A percentile compares a stretch with the other conserved stretches of the same genome.
phyloP scores from a whole-genome alignment of 2,888 invertebrate genomes.

The Phortica okadai region DNA sequence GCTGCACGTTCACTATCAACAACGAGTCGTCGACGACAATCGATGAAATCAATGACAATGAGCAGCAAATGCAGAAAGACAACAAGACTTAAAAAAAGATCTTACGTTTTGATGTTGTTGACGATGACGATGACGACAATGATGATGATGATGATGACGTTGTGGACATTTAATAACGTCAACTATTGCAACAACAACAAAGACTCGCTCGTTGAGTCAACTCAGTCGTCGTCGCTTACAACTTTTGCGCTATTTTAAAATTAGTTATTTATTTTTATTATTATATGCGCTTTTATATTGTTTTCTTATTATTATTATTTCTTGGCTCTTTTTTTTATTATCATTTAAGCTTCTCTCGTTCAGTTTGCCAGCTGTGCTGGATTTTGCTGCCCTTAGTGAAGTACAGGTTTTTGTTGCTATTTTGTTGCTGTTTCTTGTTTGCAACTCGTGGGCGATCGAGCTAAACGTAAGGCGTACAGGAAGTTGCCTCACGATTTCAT shows the following conservation, averaged over 20 bases:
- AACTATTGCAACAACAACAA: constrained; percentile 27
- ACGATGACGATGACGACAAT: constrained; percentile 15
- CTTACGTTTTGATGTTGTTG: constrained; percentile 7
- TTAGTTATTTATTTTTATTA: constrained; percentile 19
- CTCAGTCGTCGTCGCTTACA: neutral
- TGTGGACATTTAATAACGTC: constrained; percentile 28
- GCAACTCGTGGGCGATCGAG: neutral
- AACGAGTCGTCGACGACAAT: neutral
- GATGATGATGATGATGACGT: constrained; percentile 1
- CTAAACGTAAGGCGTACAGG: neutral
- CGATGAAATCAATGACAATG: constrained; percentile 20
- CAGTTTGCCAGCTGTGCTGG: neutral
- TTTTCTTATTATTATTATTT: too few relatives aligned
- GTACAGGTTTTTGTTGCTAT: constrained; percentile 5
- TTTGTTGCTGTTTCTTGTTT: neutral
- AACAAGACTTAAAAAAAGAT: neutral
- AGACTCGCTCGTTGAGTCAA: too few relatives aligned
- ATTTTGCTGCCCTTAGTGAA: neutral
- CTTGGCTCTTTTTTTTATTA: too few relatives aligned
- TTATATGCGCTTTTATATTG: neutral
- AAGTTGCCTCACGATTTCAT: constrained; percentile 27
- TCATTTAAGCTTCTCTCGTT: too few relatives aligned
- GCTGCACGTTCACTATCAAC: constrained; percentile 28
- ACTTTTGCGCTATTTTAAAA: constrained; percentile 19
- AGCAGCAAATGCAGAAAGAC: constrained; percentile 15